phyloP scores from a whole-genome alignment of 2,888 invertebrate genomes.

The Drosophila tripunctata region DNA sequence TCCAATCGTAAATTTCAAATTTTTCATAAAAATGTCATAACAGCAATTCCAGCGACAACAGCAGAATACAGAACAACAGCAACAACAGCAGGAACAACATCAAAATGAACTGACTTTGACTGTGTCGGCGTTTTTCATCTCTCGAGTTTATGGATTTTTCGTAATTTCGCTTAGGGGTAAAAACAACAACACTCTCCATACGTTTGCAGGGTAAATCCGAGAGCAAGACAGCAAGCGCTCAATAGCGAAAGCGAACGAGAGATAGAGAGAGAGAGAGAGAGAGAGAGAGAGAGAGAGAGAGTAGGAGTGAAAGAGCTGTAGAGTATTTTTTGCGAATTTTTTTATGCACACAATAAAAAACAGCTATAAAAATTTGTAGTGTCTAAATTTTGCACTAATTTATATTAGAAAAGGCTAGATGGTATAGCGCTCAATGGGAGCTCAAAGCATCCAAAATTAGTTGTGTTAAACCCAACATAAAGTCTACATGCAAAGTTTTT shows the following conservation, averaged over 20 bases:
- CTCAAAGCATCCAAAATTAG: conserved; percentile 7
- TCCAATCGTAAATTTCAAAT: conserved; percentile 79
- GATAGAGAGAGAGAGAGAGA: neutral
- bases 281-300: neutral
- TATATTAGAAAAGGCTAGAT: conserved; percentile 30
- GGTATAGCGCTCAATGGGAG: neutral
- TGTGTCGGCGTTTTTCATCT: conserved; percentile 78
- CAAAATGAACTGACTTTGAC: conserved; percentile 55
- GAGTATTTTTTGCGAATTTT: conserved; percentile 34
- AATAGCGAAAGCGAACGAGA: neutral
- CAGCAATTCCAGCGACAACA: conserved; percentile 71
- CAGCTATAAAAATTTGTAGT: conserved; percentile 54
- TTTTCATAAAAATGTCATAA: conserved; percentile 82
- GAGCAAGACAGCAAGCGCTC: too few relatives aligned
- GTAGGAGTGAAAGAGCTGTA: conserved; percentile 1
- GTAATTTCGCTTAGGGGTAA: conserved; percentile 60
- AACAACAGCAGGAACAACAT: conserved; percentile 43
- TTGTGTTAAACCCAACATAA: conserved; percentile 8
- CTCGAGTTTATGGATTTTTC: conserved; percentile 71
- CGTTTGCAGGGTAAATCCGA: conserved; percentile 12
- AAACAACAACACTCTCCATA: conserved; percentile 38
- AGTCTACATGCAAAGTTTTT: conserved; percentile 8
- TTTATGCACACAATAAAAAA: conserved; percentile 53
- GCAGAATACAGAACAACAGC: conserved; percentile 33
- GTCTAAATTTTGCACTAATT: conserved; percentile 65